phyloP scores from a whole-genome alignment of 2,888 invertebrate genomes.

The Diploptera punctata region DNA sequence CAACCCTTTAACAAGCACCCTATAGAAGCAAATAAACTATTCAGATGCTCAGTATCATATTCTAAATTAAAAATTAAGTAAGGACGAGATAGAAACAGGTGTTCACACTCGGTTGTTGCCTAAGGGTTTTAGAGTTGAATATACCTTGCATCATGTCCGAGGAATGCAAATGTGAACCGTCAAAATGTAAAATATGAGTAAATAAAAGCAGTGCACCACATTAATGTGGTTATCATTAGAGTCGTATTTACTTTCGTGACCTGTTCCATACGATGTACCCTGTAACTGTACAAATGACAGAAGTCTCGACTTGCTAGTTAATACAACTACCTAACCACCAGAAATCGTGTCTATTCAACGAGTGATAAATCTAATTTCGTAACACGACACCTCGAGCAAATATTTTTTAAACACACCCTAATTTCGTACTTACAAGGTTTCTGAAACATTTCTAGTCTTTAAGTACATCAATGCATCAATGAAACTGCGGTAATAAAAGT shows the following conservation, averaged over 20 bases:
- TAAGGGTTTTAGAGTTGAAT: no score
- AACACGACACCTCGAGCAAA: neutral
- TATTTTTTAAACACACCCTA: neutral
- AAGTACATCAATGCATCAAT: no score
- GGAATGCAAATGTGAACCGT: neutral
- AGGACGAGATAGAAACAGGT: no score
- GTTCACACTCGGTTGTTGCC: no score
- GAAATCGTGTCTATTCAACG: neutral
- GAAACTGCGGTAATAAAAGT: no score
- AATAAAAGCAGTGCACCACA: neutral
- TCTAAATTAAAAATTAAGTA: no score
- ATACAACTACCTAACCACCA: neutral
- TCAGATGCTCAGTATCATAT: no score
- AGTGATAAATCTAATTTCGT: neutral
- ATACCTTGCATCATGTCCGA: neutral
- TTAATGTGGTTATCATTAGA: neutral
- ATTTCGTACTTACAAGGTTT: no score
- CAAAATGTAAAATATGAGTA: slow-evolving; percentile 4
- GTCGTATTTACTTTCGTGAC: slow-evolving; percentile 1
- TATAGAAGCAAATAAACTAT: no score
- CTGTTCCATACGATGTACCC: neutral
- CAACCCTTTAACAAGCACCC: no score
- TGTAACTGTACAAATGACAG: slow-evolving; percentile 7
- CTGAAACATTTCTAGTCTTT: no score
- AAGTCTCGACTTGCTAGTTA: neutral